Conservation (phyloP, 2,888 invertebrate genomes). For the Trimorus sp. region DNA sequence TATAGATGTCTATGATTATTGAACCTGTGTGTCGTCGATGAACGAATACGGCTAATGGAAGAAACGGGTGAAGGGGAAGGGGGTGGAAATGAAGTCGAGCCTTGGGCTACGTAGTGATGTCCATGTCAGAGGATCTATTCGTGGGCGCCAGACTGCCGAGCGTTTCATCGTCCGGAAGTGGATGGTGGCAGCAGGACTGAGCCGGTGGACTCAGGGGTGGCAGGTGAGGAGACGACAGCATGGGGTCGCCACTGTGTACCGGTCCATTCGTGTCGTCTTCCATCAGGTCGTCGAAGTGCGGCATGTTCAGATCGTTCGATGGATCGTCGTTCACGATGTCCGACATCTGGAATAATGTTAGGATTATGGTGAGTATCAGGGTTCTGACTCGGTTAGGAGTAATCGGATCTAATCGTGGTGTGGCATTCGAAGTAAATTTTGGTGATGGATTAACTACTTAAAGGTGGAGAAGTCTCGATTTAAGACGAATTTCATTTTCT, state of each 20-base stretch:
- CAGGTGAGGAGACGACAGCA: conserved; percentile 84
- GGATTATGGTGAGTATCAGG: no score
- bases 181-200: conserved; percentile 77
- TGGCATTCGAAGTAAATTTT: no score
- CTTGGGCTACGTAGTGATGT: conserved; percentile 79
- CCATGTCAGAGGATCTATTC: conserved; percentile 80
- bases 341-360: conserved; percentile 81
- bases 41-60: no score
- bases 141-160: conserved; percentile 78
- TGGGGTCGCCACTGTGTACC: conserved; percentile 85
- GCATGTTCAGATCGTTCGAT: conserved; percentile 82
- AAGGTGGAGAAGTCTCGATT: no score
- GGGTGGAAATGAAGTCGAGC: no score
- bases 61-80: no score
- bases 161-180: conserved; percentile 79
- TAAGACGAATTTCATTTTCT: no score
- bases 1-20: no score
- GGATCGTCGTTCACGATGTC: conserved; percentile 84
- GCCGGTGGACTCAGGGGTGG: conserved; percentile 80
- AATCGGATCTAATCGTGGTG: no score
- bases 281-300: conserved; percentile 86
- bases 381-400: no score
- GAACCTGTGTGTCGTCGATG: no score
- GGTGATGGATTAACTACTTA: no score
- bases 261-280: conserved; percentile 85